A percentile compares a stretch with the other conserved stretches of the same genome.
Evolutionary conservation across 2,888 invertebrate species (phyloP).

Genomic region (Xanthostigma xanthostigma): DNA sequence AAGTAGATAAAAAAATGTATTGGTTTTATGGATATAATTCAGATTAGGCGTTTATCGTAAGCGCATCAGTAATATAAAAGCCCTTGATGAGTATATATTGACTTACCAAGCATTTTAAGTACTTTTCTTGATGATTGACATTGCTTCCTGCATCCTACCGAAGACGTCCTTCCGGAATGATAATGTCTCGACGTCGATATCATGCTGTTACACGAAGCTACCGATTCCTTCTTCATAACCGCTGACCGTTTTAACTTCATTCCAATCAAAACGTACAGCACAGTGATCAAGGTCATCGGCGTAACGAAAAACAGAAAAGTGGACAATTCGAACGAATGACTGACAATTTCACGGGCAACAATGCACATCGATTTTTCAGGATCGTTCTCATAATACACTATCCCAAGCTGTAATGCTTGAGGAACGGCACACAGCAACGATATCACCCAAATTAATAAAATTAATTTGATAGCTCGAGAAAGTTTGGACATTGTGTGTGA

Average conservation of each 20-base stretch:
- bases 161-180: background rate
- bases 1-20: too few species aligned
- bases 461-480: conserved; percentile 66
- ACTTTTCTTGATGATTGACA: conserved; percentile 44
- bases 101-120: conserved; percentile 62
- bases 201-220: conserved; percentile 5
- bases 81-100: background rate
- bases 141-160: background rate
- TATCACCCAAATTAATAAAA: conserved; percentile 64
- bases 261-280: conserved; percentile 64
- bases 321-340: conserved; percentile 65
- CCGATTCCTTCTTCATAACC: conserved; percentile 27
- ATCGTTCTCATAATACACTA: conserved; percentile 17
- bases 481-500: conserved; percentile 77
- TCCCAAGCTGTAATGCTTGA: conserved; percentile 36
- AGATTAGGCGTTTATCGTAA: too few species aligned
- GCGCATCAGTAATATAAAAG: too few species aligned
- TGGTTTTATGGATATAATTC: too few species aligned
- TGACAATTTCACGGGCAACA: conserved; percentile 35
- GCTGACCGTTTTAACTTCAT: conserved; percentile 51
- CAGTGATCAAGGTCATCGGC: conserved; percentile 74
- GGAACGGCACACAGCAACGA: conserved; percentile 60
- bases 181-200: background rate
- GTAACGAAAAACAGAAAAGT: conserved; percentile 70
- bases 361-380: conserved; percentile 25